A percentile compares a stretch with the other conserved stretches of the same genome.
Conservation (phyloP, 2,797 vertebrate species). For the Fringilla coelebs region DNA sequence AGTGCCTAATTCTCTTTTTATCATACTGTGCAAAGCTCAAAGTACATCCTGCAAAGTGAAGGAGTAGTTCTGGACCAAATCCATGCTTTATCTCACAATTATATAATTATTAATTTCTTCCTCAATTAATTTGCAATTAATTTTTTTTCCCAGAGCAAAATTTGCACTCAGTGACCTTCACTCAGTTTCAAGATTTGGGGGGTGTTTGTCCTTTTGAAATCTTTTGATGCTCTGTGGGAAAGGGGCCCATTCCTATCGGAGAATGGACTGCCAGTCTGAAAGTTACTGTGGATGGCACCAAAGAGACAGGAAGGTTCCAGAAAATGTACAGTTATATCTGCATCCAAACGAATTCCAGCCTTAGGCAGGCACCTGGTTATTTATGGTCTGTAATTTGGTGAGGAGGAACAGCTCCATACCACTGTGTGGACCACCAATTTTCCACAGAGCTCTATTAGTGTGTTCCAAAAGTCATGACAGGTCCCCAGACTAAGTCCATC, state of each 20-base stretch:
- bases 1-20: not conserved
- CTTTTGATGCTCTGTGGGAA: not conserved
- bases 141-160: not conserved
- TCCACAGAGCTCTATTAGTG: not conserved
- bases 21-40: not conserved
- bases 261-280: not conserved
- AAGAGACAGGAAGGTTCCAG: not conserved
- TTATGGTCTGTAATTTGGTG: not conserved
- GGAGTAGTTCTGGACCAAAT: not conserved
- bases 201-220: not conserved
- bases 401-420: not conserved
- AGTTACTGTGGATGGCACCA: not conserved
- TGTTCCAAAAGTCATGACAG: not conserved
- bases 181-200: not conserved
- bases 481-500: not conserved
- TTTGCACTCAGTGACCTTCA: not conserved
- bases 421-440: rapidly evolving
- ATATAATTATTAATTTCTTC: not conserved
- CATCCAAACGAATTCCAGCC: not conserved
- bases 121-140: not conserved
- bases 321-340: not conserved
- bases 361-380: not conserved
- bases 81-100: not conserved
- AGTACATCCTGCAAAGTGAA: not conserved
- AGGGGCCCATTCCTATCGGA: not conserved